Evolutionary conservation across 1,140 invertebrate genomes (phyloP).

Genomic region (Drosophila truncata): DNA sequence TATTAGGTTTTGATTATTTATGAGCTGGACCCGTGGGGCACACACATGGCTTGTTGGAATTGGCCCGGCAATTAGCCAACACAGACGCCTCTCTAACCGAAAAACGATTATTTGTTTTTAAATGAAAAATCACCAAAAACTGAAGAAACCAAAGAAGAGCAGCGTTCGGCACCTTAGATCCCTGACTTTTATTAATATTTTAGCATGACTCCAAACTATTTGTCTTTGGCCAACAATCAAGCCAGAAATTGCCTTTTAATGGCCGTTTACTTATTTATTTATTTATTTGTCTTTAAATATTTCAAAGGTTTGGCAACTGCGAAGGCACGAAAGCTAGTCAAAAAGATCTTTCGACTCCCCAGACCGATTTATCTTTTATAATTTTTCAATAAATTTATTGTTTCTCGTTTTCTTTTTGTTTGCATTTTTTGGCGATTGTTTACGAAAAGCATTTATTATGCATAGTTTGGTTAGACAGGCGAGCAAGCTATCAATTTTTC

Average conservation of each 20-base stretch:
- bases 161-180: conserved; percentile 25
- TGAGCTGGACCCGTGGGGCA: conserved; percentile 49
- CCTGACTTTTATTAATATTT: conserved; percentile 34
- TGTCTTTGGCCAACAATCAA: conserved; percentile 65
- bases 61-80: conserved; percentile 53
- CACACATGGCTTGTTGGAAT: conserved; percentile 52
- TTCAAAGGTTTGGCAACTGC: conserved; percentile 17
- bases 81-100: conserved; percentile 35
- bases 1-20: conserved; percentile 70
- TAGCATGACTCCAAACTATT: conserved; percentile 56
- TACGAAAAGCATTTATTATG: conserved; percentile 80
- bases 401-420: conserved; percentile 37
- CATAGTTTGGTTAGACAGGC: conserved; percentile 76
- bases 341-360: conserved; percentile 15
- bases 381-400: conserved; percentile 71
- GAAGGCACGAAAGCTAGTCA: background rate
- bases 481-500: conserved; percentile 80
- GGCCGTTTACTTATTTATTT: conserved; percentile 65
- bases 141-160: conserved; percentile 20
- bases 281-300: conserved; percentile 31
- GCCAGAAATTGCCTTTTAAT: conserved; percentile 73
- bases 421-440: conserved; percentile 57
- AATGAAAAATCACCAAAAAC: conserved; percentile 46
- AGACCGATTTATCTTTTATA: conserved; percentile 52
- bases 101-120: conserved; percentile 50